These are phyloP conservation scores for Toxonevra muliebris DNA, from an alignment of 2,888 invertebrate genomes.

Conservation along the genomic window DNA sequence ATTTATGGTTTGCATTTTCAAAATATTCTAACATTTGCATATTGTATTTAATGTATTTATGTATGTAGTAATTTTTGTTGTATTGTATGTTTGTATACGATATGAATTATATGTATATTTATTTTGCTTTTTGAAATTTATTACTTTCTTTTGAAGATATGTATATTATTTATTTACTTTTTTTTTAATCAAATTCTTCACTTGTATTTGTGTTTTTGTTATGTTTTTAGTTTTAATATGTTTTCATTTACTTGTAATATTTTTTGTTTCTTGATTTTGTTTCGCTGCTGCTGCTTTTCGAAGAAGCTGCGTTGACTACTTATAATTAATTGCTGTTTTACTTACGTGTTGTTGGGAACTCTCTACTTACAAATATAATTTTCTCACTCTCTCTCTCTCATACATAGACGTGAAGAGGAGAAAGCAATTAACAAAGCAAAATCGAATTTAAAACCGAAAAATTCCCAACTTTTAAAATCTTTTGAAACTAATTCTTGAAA, in stretches of 20 bases:
- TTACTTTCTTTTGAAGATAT: too few species aligned
- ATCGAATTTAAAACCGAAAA: too few species aligned
- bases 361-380: too few species aligned
- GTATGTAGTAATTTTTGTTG: background rate
- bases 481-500: background rate
- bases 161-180: too few species aligned
- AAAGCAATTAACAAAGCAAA: too few species aligned
- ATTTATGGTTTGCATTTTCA: conserved; percentile 9
- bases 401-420: too few species aligned
- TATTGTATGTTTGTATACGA: conserved; percentile 11
- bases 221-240: background rate
- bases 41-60: conserved; percentile 1
- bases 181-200: too few species aligned
- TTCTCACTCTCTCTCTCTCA: too few species aligned
- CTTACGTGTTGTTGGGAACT: conserved; percentile 42
- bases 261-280: conserved; percentile 43
- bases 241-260: conserved; percentile 27
- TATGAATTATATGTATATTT: conserved; percentile 18
- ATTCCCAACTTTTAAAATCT: too few species aligned
- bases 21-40: background rate
- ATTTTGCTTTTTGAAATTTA: background rate
- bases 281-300: conserved; percentile 34
- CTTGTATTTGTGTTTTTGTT: conserved; percentile 10
- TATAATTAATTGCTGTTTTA: conserved; percentile 58
- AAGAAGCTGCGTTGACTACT: conserved; percentile 47